Base-by-base conservation (phyloP, 64 coral and sea anemone genomes). In the Montipora cactus region DNA sequence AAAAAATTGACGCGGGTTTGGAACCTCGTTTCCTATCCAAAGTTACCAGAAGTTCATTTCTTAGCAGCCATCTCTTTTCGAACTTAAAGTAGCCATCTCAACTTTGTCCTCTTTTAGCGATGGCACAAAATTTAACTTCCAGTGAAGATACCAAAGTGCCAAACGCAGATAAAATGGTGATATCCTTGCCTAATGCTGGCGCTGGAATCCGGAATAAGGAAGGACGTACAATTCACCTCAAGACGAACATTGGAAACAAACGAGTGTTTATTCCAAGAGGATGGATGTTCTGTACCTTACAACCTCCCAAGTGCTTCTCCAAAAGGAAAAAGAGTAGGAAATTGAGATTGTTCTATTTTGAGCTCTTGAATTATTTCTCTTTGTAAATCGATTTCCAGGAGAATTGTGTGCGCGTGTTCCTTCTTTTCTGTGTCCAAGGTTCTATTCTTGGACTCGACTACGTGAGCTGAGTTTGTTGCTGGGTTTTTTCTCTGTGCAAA, bases 211-310 rank as follows among this genome's bases (percentile, higher is more conserved):
- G 66, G 73, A 20, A 4, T 19, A 37, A 81, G 7, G 84, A 76
- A 5, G 91, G 91, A 68, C 74, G 84, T 12, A 93, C 92, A 19
- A 72, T 93, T 44, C 79, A 77, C 15, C 85, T 93, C 59, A 66
- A 88, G 66, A 88, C 92, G 8, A 67, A 44, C 69, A 20, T 70
- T 20, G 84, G 84, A 44, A 87, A 22, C 47, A 93, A 93, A 58
- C 68, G 81, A 13, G 92, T 93, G 0, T 93, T 93, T 53, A 93
- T 93, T 58, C 92, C 92, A 20, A 93, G 87, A 72, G 92, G 92
- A 79, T 93, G 83, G 83, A 88, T 88, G 59, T 93, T 93, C 75
- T 93, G 92, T 51, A 93, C 84, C 3, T 51, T 93, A 59, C 45
- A 84, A 6, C 92, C 92, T 18, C 45, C 57, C 28, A 76, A 62